Evolutionary conservation across 92 coral and sea anemone species (phyloP), one percentile per base, ranked within the genome.

Genomic region (Phenganax marumi): DNA sequence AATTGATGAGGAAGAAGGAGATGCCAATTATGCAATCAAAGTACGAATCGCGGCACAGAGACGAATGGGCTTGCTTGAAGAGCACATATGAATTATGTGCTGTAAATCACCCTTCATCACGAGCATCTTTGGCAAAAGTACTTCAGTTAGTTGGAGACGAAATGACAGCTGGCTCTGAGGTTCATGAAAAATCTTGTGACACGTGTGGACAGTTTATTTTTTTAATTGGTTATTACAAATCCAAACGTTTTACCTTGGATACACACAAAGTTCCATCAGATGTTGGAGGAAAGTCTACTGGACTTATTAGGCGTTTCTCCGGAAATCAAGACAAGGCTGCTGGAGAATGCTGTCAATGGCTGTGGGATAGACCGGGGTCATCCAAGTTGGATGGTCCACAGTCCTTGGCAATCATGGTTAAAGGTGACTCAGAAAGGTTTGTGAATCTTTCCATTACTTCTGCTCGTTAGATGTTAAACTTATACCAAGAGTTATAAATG

Each of bases 1-100:
- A 46, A 46, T 68, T 68, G 11, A n/a, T 22, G 74, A 68, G 52
- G 52, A 68, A 68, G 74, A 68, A 68, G 12, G 50, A 68, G 21
- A 68, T 68, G 3, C 63, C 63, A 13, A 56, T 56, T 13, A 19
- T 19, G 17, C 8, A 0, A 56, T 8, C 16, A 3, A 56, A 56
- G 21, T 56, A 8, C 63, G 8, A 56, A 56, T 56, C 63, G 16
- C 7, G 16, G 1, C 63, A 56, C 63, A 14, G 63, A 19, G 63
- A 19, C 3, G 63, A 56, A 56, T 56, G 63, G 63, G 16, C 63
- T 56, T 14, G 63, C 7, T 56, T 56, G 63, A 56, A 56, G 21
- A 56, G 21, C 8, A 8, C 21, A 13, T 56, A 56, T 56, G 63
- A 56, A 56, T 56, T 19, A 56, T 56, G 63, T 56, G 8, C 1